These are phyloP conservation scores for Buphagus erythrorhynchus DNA, from an alignment of 2,797 vertebrate species.

Conservation along the genomic window DNA sequence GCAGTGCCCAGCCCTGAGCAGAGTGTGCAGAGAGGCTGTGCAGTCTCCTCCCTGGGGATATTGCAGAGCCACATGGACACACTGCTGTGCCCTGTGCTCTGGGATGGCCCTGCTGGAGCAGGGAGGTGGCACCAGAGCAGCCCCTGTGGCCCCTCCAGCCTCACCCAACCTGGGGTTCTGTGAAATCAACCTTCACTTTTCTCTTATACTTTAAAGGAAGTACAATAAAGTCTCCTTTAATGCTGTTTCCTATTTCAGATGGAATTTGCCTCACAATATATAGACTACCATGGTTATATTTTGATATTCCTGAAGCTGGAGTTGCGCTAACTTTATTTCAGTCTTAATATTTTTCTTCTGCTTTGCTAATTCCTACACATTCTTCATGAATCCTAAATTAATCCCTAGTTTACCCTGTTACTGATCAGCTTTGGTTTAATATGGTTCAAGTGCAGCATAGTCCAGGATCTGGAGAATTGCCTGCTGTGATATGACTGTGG, in stretches of 20 bases:
- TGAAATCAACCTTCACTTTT: background rate
- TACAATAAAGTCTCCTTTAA: background rate
- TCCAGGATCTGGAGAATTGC: background rate
- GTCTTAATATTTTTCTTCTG: background rate
- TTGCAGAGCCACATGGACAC: background rate
- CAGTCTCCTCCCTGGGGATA: background rate
- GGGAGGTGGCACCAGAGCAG: background rate
- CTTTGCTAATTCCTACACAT: background rate
- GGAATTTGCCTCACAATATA: background rate
- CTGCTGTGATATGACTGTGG: background rate
- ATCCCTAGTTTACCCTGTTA: background rate
- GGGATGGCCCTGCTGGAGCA: background rate
- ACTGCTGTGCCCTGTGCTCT: background rate
- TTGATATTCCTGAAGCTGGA: background rate
- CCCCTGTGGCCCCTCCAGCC: background rate
- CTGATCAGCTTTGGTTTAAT: background rate
- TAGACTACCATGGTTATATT: background rate
- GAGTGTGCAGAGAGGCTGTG: background rate
- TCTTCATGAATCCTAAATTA: background rate
- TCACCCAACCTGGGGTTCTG: fast-evolving
- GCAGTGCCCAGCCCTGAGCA: background rate
- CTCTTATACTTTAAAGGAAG: background rate
- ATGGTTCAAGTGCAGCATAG: background rate
- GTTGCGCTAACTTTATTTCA: background rate
- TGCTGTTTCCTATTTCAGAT: background rate